phyloP scores from a whole-genome alignment of 2,797 vertebrate genomes.

The Rousettus madagascariensis region DNA sequence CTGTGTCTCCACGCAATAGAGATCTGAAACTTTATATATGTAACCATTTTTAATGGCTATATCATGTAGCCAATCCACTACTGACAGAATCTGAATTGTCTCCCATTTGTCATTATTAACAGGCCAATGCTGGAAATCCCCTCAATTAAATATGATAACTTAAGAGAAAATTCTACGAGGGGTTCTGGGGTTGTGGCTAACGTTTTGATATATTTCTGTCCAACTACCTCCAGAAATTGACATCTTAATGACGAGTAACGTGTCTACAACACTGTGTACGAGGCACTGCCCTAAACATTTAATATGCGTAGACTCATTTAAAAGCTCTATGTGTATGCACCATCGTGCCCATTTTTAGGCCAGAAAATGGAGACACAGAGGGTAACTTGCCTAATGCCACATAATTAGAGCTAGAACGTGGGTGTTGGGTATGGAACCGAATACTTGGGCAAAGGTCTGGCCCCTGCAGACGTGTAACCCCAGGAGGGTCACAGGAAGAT shows the following conservation, averaged over 20 bases:
- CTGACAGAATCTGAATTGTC: neutral
- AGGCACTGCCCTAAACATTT: neutral
- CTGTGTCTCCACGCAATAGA: neutral
- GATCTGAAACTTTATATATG: neutral
- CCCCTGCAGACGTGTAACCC: too few relatives aligned
- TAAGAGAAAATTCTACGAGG: neutral
- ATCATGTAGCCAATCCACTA: neutral
- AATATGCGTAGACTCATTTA: neutral
- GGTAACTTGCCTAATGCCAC: neutral
- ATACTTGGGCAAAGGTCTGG: neutral
- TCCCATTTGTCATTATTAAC: neutral
- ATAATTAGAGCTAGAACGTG: neutral
- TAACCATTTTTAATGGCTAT: neutral
- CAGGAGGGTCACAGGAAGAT: neutral
- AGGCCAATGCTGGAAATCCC: neutral
- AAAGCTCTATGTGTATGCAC: neutral
- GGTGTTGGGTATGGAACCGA: neutral
- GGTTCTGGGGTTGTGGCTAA: neutral
- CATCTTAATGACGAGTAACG: neutral
- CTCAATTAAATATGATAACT: neutral
- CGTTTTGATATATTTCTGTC: neutral
- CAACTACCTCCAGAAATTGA: neutral
- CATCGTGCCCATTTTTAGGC: neutral
- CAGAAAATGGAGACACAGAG: neutral
- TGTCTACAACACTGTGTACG: accelerated